A percentile compares a stretch with the other conserved stretches of the same genome.
phyloP scores from a whole-genome alignment of 2,888 invertebrate species.

The Yponomeuta malinellus region DNA sequence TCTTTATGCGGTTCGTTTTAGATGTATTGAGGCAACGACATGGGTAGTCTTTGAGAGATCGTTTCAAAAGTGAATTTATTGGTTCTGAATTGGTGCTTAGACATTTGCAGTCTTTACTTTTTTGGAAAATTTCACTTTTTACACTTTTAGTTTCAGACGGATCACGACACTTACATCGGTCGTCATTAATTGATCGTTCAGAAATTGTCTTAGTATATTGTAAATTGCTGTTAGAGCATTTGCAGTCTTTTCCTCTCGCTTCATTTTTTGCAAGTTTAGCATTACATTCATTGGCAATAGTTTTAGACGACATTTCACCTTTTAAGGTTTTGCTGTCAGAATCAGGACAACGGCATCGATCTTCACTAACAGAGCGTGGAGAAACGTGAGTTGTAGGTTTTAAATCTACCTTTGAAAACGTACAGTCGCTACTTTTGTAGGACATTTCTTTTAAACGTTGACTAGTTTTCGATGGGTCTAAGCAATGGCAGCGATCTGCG shows the following conservation, averaged over 20 bases:
- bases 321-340: not conserved
- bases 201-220: too few species aligned
- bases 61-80: not conserved
- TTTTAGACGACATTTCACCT: not conserved
- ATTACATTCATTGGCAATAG: too few species aligned
- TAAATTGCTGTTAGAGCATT: too few species aligned
- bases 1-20: not conserved
- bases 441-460: too few species aligned
- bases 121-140: not conserved
- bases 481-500: too few species aligned
- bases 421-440: not conserved
- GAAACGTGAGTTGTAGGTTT: not conserved
- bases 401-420: not conserved
- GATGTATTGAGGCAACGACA: not conserved
- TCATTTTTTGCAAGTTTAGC: too few species aligned
- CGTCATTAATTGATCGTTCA: not conserved
- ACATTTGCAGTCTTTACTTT: not conserved
- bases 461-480: too few species aligned
- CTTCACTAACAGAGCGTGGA: not conserved
- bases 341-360: not conserved
- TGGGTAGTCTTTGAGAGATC: not conserved
- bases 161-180: not conserved
- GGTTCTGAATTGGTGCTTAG: not conserved
- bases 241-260: too few species aligned
- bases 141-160: not conserved